Base-by-base conservation (phyloP, 2,888 invertebrate species). In the Teleiodes luculella region DNA sequence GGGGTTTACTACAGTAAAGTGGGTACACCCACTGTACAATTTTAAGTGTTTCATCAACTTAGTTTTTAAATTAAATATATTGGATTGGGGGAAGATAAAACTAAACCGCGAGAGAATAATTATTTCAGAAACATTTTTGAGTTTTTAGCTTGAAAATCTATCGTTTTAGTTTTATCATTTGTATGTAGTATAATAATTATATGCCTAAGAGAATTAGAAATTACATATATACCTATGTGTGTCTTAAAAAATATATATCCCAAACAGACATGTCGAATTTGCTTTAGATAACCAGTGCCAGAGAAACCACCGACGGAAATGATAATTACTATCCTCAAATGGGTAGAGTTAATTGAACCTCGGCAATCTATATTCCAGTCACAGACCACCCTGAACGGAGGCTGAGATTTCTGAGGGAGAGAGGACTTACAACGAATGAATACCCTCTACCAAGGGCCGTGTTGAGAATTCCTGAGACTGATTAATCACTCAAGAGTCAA, bases 361-460 rank as follows among this genome's bases (percentile, higher is more conserved):
- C 8, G n/a, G 35, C 36, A 8, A 43, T 56, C 49, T 49, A 30
- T 52, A 56, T 56, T 56, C 55, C 18, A 28, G 18, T 16, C 10
- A 39, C 20, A 33, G n/a, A 20, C 20, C 14, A 14, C 16, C 24
- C 36, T 14, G 39, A 37, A 51, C 13, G 28, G 28, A 43, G 20
- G 13, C n/a, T 10, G 41, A 52, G 52, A 56, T 56, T 55, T 49
- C 55, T 52, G 20, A 8, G 24, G 52, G 55, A 52, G 37, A 37
- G 30, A 10, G 36, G 47, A 37, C 39, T 55, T 47, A 13, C 50
- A 45, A 45, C 14, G 39, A 55, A 35, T 37, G 49, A 53, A 50
- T 37, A 37, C 33, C 24, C 14, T 35, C 46, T 33, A 28, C 49
- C 37, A 45, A 8, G 14, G 36, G 28, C 36, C 53, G 56, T 46